Percentiles rank a stretch among this genome's conserved stretches.
Evolutionary conservation across 2,797 vertebrate genomes (phyloP).

Genomic region (Sylvia borin): DNA sequence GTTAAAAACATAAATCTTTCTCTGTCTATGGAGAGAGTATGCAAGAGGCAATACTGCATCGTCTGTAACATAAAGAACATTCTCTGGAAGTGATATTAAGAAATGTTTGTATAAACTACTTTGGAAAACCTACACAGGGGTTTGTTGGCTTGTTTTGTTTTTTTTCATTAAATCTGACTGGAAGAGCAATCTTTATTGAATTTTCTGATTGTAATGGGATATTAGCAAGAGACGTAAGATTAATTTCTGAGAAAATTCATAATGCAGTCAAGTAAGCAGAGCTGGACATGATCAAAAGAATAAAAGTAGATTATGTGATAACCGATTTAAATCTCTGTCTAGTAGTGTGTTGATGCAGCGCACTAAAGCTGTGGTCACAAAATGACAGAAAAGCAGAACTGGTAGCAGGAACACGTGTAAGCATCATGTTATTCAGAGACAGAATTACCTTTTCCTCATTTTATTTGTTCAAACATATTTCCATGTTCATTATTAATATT

Average conservation of each 20-base stretch:
- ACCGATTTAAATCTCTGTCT: background rate
- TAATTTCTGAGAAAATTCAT: background rate
- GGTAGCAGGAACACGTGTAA: background rate
- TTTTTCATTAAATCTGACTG: background rate
- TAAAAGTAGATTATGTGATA: background rate
- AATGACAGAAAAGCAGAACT: background rate
- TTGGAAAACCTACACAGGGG: background rate
- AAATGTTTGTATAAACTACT: background rate
- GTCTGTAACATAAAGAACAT: background rate
- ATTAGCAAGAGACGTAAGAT: background rate
- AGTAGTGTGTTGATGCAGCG: background rate
- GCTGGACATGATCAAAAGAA: background rate
- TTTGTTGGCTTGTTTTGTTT: background rate
- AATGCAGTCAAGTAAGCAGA: background rate
- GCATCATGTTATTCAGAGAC: background rate
- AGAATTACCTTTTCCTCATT: background rate
- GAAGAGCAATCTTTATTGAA: background rate
- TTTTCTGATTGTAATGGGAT: background rate
- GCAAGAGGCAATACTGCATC: background rate
- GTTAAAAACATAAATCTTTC: background rate
- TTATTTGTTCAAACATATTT: background rate
- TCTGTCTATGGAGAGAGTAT: background rate
- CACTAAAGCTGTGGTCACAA: background rate
- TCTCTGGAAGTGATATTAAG: background rate
- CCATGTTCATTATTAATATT: background rate